phyloP scores from a whole-genome alignment of 2,797 vertebrate species.

The Cirrhinus mrigala region DNA sequence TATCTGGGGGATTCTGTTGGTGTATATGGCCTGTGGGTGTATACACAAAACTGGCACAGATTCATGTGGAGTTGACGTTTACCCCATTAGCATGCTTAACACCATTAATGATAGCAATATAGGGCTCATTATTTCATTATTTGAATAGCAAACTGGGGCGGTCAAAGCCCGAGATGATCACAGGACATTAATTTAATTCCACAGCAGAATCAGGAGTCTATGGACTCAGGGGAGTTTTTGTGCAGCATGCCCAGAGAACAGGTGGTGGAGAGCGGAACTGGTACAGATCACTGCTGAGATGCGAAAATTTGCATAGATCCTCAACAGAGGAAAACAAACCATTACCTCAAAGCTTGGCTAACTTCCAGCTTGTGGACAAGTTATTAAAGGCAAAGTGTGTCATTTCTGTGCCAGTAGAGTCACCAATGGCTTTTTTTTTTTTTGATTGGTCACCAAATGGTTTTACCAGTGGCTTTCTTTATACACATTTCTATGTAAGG shows the following conservation, averaged over 20 bases:
- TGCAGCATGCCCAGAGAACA: constrained; percentile 54
- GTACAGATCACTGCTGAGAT: constrained; percentile 44
- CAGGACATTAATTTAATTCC: constrained; percentile 54
- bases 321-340: constrained; percentile 43
- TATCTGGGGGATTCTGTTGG: not conserved
- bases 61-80: not conserved
- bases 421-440: not conserved
- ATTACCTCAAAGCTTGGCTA: constrained; percentile 39
- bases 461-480: too few species aligned
- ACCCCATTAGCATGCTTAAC: constrained; percentile 54
- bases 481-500: too few species aligned
- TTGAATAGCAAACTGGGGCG: constrained; percentile 38
- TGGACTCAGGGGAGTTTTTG: constrained; percentile 40
- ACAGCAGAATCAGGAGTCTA: constrained; percentile 44
- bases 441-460: too few species aligned
- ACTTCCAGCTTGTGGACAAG: constrained; percentile 33
- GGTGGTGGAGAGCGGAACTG: constrained; percentile 51
- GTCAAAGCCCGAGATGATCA: constrained; percentile 45
- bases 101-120: constrained; percentile 59
- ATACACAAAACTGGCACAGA: not conserved
- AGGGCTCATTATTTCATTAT: constrained; percentile 39
- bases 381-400: constrained; percentile 5
- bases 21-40: not conserved
- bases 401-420: not conserved
- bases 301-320: constrained; percentile 45